These are phyloP conservation scores for Leptothorax acervorum DNA, from an alignment of 2,888 invertebrate species.

Conservation along the genomic window DNA sequence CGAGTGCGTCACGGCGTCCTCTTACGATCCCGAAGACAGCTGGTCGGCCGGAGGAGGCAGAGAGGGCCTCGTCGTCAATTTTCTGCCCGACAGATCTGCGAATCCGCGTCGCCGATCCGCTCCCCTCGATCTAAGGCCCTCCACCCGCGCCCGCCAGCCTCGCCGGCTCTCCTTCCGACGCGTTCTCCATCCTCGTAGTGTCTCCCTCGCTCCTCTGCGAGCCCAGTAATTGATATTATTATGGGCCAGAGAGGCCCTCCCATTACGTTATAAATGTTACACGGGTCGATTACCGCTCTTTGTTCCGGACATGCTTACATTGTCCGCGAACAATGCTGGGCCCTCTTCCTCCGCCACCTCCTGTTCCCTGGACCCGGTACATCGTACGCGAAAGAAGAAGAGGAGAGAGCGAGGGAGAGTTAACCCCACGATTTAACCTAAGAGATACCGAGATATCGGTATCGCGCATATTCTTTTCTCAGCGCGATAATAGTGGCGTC, in stretches of 20 bases:
- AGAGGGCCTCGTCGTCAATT: constrained; percentile 74
- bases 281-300: constrained; percentile 80
- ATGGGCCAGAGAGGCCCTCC: constrained; percentile 78
- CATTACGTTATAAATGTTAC: constrained; percentile 83
- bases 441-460: constrained; percentile 68
- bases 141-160: constrained; percentile 52
- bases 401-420: constrained; percentile 57
- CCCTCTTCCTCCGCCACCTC: constrained; percentile 63
- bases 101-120: constrained; percentile 77
- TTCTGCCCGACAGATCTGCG: constrained; percentile 80
- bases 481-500: constrained; percentile 29
- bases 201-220: constrained; percentile 60
- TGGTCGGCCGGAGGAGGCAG: constrained; percentile 63
- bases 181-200: constrained; percentile 40
- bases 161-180: constrained; percentile 36
- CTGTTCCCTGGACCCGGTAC: constrained; percentile 55
- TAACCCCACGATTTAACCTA: constrained; percentile 75
- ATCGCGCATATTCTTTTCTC: constrained; percentile 40
- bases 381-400: constrained; percentile 63
- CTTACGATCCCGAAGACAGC: constrained; percentile 69
- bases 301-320: constrained; percentile 78
- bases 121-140: constrained; percentile 65
- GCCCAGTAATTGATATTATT: constrained; percentile 82
- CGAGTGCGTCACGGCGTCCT: constrained; percentile 71
- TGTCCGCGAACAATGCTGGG: constrained; percentile 78